These are phyloP conservation scores for Kradibia gibbosae DNA, from an alignment of 1,140 invertebrate species.

Conservation along the genomic window DNA sequence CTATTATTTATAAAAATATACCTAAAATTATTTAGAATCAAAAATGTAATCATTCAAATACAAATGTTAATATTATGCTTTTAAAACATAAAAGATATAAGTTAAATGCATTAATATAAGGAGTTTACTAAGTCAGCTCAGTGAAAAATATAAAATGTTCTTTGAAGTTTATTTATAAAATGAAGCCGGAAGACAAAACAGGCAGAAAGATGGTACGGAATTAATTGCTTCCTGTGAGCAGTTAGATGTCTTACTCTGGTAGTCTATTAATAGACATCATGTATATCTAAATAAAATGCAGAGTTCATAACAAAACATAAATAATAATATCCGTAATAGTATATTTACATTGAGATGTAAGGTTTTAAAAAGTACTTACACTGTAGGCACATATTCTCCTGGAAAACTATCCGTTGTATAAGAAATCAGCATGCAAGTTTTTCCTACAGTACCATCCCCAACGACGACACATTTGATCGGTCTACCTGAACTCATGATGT, in stretches of 20 bases:
- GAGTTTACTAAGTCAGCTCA: too few relatives aligned
- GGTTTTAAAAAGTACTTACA: constrained; percentile 78
- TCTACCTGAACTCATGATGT: constrained; percentile 83
- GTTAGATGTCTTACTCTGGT: constrained; percentile 56
- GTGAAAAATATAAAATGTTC: too few relatives aligned
- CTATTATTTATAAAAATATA: constrained; percentile 8
- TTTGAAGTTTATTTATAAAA: constrained; percentile 59
- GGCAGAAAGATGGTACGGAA: constrained; percentile 63
- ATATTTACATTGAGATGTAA: not conserved
- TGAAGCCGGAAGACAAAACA: constrained; percentile 54
- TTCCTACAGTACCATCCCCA: constrained; percentile 93
- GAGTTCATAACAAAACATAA: constrained; percentile 49
- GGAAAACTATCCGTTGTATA: constrained; percentile 99
- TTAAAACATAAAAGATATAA: not conserved
- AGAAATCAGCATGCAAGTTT: constrained; percentile 99
- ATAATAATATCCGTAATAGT: constrained; percentile 1
- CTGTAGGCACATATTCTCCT: constrained; percentile 97
- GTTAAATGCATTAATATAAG: too few relatives aligned
- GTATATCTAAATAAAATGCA: too few relatives aligned
- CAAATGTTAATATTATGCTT: not conserved
- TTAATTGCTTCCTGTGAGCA: constrained; percentile 66
- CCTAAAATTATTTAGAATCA: not conserved
- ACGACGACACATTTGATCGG: constrained; percentile 98
- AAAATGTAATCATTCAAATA: not conserved
- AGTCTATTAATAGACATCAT: constrained; percentile 68